Conservation (phyloP, 2,888 invertebrate genomes). For the Gymnoscelis rufifasciata region DNA sequence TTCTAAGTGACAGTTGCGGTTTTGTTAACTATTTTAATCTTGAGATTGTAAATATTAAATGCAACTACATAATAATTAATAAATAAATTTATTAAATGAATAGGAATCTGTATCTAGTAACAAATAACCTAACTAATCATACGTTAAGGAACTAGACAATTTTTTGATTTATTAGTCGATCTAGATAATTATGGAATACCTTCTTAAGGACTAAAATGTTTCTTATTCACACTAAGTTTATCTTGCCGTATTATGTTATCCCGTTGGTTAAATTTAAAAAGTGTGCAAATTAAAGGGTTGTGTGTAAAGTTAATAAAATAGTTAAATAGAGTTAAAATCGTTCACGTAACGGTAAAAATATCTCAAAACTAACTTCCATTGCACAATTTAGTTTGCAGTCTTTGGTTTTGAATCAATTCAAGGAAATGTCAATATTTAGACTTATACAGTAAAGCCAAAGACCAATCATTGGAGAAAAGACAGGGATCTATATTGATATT, state of each 20-base stretch:
- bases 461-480: conserved; percentile 71
- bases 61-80: conserved; percentile 61
- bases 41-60: conserved; percentile 69
- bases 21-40: conserved; percentile 54
- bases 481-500: conserved; percentile 70
- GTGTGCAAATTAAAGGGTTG: conserved; percentile 79
- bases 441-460: conserved; percentile 70
- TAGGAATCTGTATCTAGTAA: conserved; percentile 64
- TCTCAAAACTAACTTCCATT: conserved; percentile 41
- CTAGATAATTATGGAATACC: conserved; percentile 55
- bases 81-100: conserved; percentile 64
- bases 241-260: conserved; percentile 51
- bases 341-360: conserved; percentile 55
- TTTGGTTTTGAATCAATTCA: conserved; percentile 45
- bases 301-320: conserved; percentile 79
- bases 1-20: conserved; percentile 63
- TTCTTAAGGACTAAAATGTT: conserved; percentile 44
- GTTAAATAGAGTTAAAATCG: conserved; percentile 70
- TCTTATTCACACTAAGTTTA: conserved; percentile 35
- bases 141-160: conserved; percentile 69
- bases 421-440: conserved; percentile 55
- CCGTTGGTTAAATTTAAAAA: conserved; percentile 61
- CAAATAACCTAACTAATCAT: conserved; percentile 76
- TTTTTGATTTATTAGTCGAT: conserved; percentile 71
- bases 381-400: conserved; percentile 42